phyloP scores from a whole-genome alignment of 53 echinoderm and acorn worm genomes.

The Luidia sarsii region DNA sequence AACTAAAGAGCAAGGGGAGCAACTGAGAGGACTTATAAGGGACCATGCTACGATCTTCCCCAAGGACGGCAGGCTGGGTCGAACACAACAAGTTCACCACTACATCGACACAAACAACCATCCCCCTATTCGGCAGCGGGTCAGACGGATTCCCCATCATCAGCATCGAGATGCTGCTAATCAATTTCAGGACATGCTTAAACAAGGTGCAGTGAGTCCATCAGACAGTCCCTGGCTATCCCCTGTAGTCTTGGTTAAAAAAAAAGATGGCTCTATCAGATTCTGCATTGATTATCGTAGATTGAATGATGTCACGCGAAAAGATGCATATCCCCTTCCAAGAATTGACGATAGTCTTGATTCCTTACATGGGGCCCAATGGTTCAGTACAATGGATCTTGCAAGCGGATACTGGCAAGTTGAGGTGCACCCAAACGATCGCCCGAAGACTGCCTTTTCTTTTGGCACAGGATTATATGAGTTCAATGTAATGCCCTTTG shows the following conservation, averaged over 20 bases:
- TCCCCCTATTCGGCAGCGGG: slow-evolving; percentile 32
- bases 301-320: slow-evolving; percentile 16
- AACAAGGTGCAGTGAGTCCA: background rate
- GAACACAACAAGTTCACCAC: slow-evolving; percentile 17
- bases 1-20: background rate
- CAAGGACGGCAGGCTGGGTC: background rate
- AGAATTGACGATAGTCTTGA: slow-evolving; percentile 44
- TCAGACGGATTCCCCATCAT: slow-evolving; percentile 22
- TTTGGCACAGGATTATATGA: slow-evolving; percentile 39
- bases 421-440: slow-evolving; percentile 6
- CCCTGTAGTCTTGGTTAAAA: background rate
- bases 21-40: background rate
- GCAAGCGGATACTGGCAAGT: slow-evolving; percentile 56
- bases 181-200: background rate
- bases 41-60: background rate
- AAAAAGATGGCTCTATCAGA: slow-evolving; percentile 31
- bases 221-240: background rate
- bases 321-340: background rate
- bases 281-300: slow-evolving; percentile 32
- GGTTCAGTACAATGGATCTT: slow-evolving; percentile 49
- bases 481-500: slow-evolving; percentile 38
- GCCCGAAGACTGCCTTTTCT: slow-evolving; percentile 53
- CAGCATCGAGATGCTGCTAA: background rate
- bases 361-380: slow-evolving; percentile 23
- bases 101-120: slow-evolving; percentile 38